phyloP scores from a whole-genome alignment of 2,797 vertebrate genomes.

The Enteromius radiatus region DNA sequence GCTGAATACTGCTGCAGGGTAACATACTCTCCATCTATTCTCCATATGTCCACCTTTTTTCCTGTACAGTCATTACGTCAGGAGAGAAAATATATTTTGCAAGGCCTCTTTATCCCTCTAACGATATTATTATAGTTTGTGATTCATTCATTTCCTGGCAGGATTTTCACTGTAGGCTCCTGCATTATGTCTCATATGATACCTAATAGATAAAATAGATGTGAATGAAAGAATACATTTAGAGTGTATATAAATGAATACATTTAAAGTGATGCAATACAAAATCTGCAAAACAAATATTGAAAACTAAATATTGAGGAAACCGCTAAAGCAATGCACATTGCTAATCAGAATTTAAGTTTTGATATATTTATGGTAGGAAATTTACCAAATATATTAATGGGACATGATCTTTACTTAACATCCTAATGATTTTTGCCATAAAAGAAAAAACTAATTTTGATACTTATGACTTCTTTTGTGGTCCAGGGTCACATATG shows the following conservation, averaged over 20 bases:
- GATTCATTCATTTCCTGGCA: conserved; percentile 27
- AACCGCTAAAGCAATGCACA: too few species aligned
- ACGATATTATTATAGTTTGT: conserved; percentile 29
- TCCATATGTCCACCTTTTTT: conserved; percentile 40
- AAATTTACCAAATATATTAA: too few species aligned
- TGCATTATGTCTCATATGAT: not conserved
- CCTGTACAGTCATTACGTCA: conserved; percentile 9
- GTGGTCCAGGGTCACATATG: not conserved
- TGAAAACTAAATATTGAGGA: too few species aligned
- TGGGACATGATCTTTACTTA: too few species aligned
- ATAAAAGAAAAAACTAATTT: too few species aligned
- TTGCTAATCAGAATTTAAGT: too few species aligned
- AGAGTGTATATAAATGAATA: too few species aligned
- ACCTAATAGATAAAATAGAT: not conserved
- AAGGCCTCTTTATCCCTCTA: conserved; percentile 29
- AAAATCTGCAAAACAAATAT: too few species aligned
- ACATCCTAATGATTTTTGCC: too few species aligned
- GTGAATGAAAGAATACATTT: not conserved
- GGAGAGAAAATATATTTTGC: conserved; percentile 10
- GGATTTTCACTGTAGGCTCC: not conserved
- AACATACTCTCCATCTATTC: conserved; percentile 26
- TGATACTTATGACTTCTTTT: too few species aligned
- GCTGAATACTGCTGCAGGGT: conserved; percentile 33
- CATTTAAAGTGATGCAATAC: too few species aligned
- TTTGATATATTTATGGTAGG: too few species aligned